A percentile compares a stretch with the other conserved stretches of the same genome.
Evolutionary conservation across 2,797 vertebrate species (phyloP).

Genomic region (Sphenopsis melanotis): DNA sequence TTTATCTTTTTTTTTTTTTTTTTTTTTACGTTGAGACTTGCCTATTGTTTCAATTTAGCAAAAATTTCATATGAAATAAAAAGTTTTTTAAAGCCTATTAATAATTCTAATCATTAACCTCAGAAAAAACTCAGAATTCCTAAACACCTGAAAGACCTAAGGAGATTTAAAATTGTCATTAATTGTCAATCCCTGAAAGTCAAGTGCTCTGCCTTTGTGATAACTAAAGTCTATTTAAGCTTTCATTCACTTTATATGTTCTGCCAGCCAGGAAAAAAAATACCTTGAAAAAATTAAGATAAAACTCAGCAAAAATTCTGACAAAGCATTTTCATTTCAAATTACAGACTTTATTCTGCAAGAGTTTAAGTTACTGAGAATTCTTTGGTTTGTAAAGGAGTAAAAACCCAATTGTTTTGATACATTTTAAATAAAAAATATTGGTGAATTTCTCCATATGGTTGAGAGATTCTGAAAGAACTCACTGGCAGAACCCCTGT

Average conservation of each 20-base stretch:
- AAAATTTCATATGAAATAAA: neutral
- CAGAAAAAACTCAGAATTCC: neutral
- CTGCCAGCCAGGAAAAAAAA: neutral
- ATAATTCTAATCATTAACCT: neutral
- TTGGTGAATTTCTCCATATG: neutral
- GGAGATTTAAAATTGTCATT: neutral
- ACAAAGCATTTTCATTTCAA: neutral
- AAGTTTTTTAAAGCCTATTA: neutral
- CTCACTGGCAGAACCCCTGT: neutral
- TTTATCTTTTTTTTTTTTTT: no score
- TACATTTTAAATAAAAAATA: neutral
- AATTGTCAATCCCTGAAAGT: neutral
- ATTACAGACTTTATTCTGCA: neutral
- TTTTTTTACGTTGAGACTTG: neutral
- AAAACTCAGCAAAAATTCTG: neutral
- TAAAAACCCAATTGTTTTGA: neutral
- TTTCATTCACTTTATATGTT: neutral
- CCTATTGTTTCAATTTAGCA: neutral
- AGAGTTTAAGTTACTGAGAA: neutral
- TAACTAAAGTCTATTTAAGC: neutral
- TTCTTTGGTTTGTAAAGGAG: neutral
- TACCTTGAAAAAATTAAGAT: neutral
- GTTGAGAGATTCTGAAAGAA: neutral
- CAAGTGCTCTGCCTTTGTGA: neutral
- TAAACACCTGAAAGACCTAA: neutral